Conservation (phyloP, 2,797 vertebrate species). For the Phoxinus dragarum region DNA sequence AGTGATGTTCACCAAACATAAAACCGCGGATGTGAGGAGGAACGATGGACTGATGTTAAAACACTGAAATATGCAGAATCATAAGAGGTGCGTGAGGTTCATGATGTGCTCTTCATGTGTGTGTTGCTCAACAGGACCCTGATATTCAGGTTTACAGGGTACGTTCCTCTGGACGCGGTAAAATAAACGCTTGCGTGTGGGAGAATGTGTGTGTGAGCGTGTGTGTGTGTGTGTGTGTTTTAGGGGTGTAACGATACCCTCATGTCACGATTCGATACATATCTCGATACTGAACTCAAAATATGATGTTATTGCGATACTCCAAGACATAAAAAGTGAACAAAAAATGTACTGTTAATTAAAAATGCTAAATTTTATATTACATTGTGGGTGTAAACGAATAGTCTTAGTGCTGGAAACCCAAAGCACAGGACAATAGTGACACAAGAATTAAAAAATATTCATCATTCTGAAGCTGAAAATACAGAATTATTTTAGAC, state of each 20-base stretch:
- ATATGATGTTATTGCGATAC: too few relatives aligned
- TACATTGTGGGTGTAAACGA: too few relatives aligned
- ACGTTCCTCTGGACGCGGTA: constrained; percentile 40
- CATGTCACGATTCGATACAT: too few relatives aligned
- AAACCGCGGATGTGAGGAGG: not conserved
- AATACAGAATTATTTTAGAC: too few relatives aligned
- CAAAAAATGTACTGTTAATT: too few relatives aligned
- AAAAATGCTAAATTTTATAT: too few relatives aligned
- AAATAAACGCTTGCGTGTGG: constrained; percentile 44
- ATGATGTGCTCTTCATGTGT: constrained; percentile 43
- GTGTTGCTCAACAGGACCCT: constrained; percentile 61
- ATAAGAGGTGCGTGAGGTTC: constrained; percentile 15
- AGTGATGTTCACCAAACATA: not conserved
- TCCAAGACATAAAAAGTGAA: too few relatives aligned
- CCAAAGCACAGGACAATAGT: too few relatives aligned
- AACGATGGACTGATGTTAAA: not conserved
- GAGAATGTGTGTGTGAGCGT: not conserved
- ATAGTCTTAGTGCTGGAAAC: too few relatives aligned
- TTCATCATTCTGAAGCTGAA: too few relatives aligned
- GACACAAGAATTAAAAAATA: too few relatives aligned
- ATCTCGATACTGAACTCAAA: too few relatives aligned
- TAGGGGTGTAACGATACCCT: not conserved
- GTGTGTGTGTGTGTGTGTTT: constrained; percentile 14
- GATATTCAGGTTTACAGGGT: constrained; percentile 56
- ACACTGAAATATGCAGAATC: constrained; percentile 21